Conservation (phyloP, 64 coral and sea anemone genomes). For the Dendronephthya gigantea region DNA sequence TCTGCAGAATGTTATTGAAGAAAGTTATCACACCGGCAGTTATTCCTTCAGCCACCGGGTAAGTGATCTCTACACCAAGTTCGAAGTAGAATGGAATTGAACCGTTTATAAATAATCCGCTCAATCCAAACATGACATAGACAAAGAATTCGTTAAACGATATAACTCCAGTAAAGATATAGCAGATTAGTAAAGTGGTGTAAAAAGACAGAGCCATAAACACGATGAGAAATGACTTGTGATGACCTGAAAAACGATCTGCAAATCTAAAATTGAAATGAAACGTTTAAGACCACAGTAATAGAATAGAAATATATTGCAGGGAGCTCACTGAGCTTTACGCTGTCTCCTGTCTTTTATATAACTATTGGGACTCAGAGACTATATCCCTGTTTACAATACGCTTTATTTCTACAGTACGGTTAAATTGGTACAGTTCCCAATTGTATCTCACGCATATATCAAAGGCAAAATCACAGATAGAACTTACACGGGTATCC, state of each 20-base stretch:
- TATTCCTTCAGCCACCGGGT: conserved; percentile 56
- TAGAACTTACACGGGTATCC: too few species aligned
- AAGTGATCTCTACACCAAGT: conserved; percentile 46
- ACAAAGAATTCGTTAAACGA: conserved; percentile 44
- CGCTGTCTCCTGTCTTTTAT: too few species aligned
- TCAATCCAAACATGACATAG: conserved; percentile 31
- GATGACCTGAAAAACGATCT: conserved; percentile 76
- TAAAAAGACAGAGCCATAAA: conserved; percentile 26
- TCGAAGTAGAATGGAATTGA: not conserved
- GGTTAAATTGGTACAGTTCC: too few species aligned
- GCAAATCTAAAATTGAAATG: conserved; percentile 61
- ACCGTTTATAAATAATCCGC: conserved; percentile 43
- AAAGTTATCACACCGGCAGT: conserved; percentile 72
- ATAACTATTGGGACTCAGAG: too few species aligned
- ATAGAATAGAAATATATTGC: too few species aligned
- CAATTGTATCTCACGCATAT: too few species aligned
- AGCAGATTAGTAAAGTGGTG: conserved; percentile 44
- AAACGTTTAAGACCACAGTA: too few species aligned
- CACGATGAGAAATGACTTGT: conserved; percentile 49
- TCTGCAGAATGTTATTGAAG: conserved; percentile 82
- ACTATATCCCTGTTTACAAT: too few species aligned
- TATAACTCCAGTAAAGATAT: conserved; percentile 48
- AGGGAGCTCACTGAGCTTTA: too few species aligned
- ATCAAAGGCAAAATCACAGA: too few species aligned
- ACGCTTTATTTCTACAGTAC: too few species aligned